phyloP scores from a whole-genome alignment of 2,888 invertebrate species.

The Fragum whitleyi region DNA sequence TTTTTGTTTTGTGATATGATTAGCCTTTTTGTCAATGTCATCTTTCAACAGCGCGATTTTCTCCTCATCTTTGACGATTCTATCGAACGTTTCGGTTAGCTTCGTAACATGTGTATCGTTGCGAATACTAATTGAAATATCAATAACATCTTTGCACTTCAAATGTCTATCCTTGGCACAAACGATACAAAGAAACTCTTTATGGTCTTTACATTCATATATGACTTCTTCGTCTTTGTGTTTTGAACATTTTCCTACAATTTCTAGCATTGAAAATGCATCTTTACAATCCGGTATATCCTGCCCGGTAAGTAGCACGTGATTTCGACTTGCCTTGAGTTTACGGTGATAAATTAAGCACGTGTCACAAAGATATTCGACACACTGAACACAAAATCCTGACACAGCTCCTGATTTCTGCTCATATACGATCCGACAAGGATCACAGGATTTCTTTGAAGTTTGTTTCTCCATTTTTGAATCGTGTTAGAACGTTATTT shows the following conservation, averaged over 20 bases:
- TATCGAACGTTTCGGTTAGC: not conserved
- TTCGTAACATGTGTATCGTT: not conserved
- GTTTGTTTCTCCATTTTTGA: not conserved
- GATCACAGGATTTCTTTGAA: conserved; percentile 21
- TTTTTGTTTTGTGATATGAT: not conserved
- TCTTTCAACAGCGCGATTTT: not conserved
- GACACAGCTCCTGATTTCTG: not conserved
- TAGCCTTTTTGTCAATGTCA: not conserved
- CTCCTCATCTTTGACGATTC: not conserved
- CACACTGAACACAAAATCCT: conserved; percentile 42
- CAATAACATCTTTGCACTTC: conserved; percentile 16
- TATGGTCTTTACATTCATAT: conserved; percentile 33
- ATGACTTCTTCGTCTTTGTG: conserved; percentile 28
- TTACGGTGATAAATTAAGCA: conserved; percentile 39
- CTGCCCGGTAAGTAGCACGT: conserved; percentile 27
- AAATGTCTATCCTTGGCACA: conserved; percentile 28
- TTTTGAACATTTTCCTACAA: conserved; percentile 28
- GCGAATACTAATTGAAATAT: not conserved
- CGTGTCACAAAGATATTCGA: conserved; percentile 44
- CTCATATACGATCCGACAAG: conserved; percentile 30
- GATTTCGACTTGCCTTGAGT: conserved; percentile 37
- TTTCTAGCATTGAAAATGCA: conserved; percentile 26
- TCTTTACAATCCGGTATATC: conserved; percentile 24
- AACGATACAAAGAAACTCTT: conserved; percentile 24
- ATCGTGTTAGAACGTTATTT: not conserved